Base-by-base conservation (phyloP, 1,140 invertebrate species). In the Ptiloglossa arizonensis region DNA sequence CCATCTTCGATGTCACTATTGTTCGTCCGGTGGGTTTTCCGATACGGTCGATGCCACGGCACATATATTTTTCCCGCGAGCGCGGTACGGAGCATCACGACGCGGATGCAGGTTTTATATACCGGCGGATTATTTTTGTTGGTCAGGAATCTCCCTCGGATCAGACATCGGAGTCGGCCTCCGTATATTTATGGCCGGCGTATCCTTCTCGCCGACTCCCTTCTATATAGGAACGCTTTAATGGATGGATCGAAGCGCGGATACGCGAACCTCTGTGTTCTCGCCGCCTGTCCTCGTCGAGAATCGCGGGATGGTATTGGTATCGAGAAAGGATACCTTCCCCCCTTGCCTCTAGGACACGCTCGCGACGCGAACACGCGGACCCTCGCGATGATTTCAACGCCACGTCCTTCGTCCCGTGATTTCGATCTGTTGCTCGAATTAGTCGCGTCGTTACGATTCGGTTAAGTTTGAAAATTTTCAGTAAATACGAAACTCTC, bases 131-230 rank as follows among this genome's bases (percentile, higher is more conserved):
- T 85, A 73, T 83, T 87, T 89, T 89, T 85, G 74, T 83, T 86
- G 79, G 50, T 69, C 75, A 89, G 80, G 88, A 90, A 92, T 90
- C 87, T 90, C 77, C 71, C 84, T 87, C 66, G 83, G 81, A 91
- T 91, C 89, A 89, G 86, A 90, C 90, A 88, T 90, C 87, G 63
- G 87, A 87, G 80, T 85, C 85, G 46, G 83, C 85, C 85, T 85
- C 87, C 85, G 86, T 87, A 91, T 92, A 92, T 92, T 92, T 92
- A 92, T 92, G 89, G 90, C 86, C 89, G 87, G 85, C 77, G 89
- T 90, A 90, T 91, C 86, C 69, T 81, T 90, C 83, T 89, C 86
- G 83, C 80, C 63, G 78, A 41, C 64, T 81, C 79, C 86, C 85
- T 80, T 80, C 73, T 81, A 79, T 82, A 81, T 82, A 86, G 69